phyloP scores from a whole-genome alignment of 2,113 vertebrate genomes.

The Saccopteryx bilineata region DNA sequence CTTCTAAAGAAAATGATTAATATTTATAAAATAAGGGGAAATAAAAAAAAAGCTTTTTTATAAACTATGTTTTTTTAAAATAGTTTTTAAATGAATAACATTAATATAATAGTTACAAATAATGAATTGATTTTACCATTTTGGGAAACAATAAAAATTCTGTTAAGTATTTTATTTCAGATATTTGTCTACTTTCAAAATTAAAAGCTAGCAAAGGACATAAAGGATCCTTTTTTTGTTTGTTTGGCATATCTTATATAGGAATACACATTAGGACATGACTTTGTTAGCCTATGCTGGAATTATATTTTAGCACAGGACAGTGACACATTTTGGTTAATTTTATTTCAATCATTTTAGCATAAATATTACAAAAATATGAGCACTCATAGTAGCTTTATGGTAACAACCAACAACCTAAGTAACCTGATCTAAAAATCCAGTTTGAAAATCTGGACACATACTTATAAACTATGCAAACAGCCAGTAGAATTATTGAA shows the following conservation, averaged over 20 bases:
- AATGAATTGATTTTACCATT: background rate
- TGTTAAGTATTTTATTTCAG: background rate
- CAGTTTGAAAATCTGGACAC: conserved; percentile 48
- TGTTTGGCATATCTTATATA: background rate
- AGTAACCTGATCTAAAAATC: conserved; percentile 43
- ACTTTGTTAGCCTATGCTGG: background rate
- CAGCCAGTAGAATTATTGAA: background rate
- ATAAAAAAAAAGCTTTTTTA: background rate
- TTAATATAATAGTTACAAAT: background rate
- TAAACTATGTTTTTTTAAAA: background rate
- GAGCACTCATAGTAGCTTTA: conserved; percentile 31
- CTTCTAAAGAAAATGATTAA: background rate
- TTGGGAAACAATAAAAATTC: background rate
- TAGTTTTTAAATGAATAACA: background rate
- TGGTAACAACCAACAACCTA: background rate
- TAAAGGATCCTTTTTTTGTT: background rate
- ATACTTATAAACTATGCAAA: conserved; percentile 31
- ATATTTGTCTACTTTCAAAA: background rate
- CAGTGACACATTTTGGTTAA: background rate
- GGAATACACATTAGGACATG: background rate
- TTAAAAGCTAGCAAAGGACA: background rate
- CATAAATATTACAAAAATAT: conserved; percentile 22
- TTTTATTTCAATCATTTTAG: conserved; percentile 45
- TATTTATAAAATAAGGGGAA: background rate
- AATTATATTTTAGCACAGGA: background rate